These are phyloP conservation scores for Echeneis naucrates DNA, from an alignment of 2,797 vertebrate species.

Conservation along the genomic window DNA sequence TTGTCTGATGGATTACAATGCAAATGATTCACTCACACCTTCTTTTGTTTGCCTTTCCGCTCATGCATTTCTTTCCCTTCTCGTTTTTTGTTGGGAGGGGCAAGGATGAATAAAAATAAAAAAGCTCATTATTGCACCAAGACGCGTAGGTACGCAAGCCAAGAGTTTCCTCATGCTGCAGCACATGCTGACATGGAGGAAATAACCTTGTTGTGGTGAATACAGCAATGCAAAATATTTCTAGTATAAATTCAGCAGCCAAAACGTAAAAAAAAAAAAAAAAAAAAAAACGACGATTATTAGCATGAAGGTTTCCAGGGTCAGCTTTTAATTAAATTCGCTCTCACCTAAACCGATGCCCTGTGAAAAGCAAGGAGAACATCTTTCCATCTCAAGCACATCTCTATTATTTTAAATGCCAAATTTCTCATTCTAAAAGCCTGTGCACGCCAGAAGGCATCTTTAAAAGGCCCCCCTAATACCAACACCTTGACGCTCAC, in stretches of 20 bases:
- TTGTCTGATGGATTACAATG: constrained; percentile 70
- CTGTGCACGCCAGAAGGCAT: constrained; percentile 43
- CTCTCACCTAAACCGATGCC: constrained; percentile 38
- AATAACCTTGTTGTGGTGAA: constrained; percentile 34
- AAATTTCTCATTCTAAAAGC: constrained; percentile 56
- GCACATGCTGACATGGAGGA: constrained; percentile 32
- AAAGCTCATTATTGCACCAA: constrained; percentile 51
- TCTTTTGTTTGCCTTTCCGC: constrained; percentile 72
- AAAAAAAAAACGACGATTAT: background rate
- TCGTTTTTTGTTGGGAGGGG: constrained; percentile 66
- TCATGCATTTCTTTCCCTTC: constrained; percentile 42
- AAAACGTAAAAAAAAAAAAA: constrained; percentile 18
- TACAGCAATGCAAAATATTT: too few species aligned
- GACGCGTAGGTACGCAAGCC: constrained; percentile 28
- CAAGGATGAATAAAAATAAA: constrained; percentile 41
- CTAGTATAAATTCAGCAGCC: constrained; percentile 18
- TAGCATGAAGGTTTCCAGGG: constrained; percentile 32
- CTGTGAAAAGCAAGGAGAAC: constrained; percentile 31
- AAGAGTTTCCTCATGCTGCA: constrained; percentile 39
- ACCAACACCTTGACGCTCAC: constrained; percentile 54
- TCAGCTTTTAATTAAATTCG: constrained; percentile 27
- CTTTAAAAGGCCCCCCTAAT: constrained; percentile 53
- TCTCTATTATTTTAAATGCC: constrained; percentile 56
- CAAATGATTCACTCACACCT: constrained; percentile 64
- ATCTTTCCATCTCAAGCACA: constrained; percentile 22